A percentile compares a stretch with the other conserved stretches of the same genome.
Conservation (phyloP, 2,113 vertebrate genomes). For the Indri indri region DNA sequence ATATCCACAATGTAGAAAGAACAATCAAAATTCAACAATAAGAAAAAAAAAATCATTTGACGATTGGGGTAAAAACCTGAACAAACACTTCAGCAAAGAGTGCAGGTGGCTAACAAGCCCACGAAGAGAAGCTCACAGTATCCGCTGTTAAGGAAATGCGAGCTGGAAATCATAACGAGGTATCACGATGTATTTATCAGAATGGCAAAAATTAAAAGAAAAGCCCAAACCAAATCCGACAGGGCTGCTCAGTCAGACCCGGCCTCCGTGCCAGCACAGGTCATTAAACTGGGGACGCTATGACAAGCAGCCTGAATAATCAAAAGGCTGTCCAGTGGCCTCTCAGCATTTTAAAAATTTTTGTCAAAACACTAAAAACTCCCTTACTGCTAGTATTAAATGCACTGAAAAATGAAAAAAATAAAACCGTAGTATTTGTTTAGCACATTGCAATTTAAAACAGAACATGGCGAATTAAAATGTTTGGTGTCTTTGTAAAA, state of each 20-base stretch:
- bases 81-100: neutral
- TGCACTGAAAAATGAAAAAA: neutral
- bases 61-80: neutral
- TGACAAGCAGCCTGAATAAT: neutral
- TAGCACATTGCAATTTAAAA: neutral
- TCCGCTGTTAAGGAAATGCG: too few relatives aligned
- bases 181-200: rapidly evolving
- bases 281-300: neutral
- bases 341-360: neutral
- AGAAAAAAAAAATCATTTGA: neutral
- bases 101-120: neutral
- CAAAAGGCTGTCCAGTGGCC: neutral
- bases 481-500: neutral
- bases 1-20: neutral
- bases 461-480: neutral
- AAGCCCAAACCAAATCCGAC: neutral
- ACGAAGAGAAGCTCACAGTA: neutral
- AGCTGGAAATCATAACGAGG: neutral
- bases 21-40: neutral
- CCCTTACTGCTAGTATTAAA: neutral
- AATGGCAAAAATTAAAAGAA: neutral
- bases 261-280: neutral
- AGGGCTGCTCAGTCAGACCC: rapidly evolving
- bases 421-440: neutral
- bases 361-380: neutral